phyloP scores from a whole-genome alignment of 1,140 invertebrate species.

The Drosophila pectinifera region DNA sequence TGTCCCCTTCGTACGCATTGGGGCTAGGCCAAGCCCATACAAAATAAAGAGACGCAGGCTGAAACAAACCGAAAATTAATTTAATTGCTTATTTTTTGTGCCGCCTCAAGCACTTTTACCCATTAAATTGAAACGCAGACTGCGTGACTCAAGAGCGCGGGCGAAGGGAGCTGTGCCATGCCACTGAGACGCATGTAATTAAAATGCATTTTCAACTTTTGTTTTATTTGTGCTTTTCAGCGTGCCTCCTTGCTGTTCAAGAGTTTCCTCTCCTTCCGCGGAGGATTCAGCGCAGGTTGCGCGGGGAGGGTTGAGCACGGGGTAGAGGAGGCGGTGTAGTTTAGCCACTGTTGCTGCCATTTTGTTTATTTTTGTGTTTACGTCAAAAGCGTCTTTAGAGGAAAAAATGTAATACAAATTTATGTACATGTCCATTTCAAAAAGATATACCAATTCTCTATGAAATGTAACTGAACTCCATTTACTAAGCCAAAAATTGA shows the following conservation, averaged over 20 bases:
- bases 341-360: conserved; percentile 69
- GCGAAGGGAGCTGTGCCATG: background rate
- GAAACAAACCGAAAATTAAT: conserved; percentile 35
- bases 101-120: conserved; percentile 47
- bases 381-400: conserved; percentile 56
- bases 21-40: conserved; percentile 10
- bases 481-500: too few species aligned
- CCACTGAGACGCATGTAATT: conserved; percentile 70
- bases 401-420: conserved; percentile 21
- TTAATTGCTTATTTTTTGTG: conserved; percentile 61
- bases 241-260: conserved; percentile 34
- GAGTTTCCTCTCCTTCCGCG: conserved; percentile 4
- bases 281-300: conserved; percentile 13
- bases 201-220: conserved; percentile 77
- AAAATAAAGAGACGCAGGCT: background rate
- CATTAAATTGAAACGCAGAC: conserved; percentile 61
- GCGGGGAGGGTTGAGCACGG: background rate
- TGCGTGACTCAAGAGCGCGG: conserved; percentile 9
- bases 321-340: conserved; percentile 18
- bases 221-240: conserved; percentile 48
- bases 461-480: conserved; percentile 2
- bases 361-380: conserved; percentile 60
- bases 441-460: conserved; percentile 41
- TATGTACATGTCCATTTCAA: conserved; percentile 1
- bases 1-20: conserved; percentile 33